Percentiles rank a stretch among this genome's conserved stretches.
Evolutionary conservation across 2,888 invertebrate genomes (phyloP).

Genomic region (Tenodera sinensis): DNA sequence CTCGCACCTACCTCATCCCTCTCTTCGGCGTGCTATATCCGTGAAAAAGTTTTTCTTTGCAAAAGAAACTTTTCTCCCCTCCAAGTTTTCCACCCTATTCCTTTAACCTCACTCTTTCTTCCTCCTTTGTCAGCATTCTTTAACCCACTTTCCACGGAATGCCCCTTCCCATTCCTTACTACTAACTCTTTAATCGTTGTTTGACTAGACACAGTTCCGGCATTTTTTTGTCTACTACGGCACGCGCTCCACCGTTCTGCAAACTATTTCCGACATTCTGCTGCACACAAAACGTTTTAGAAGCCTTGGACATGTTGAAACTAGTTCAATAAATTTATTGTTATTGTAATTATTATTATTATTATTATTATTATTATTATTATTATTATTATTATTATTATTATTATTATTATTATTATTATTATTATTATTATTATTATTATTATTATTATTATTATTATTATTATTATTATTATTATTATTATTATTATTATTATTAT

Average conservation of each 20-base stretch:
- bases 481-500: no score
- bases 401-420: background rate
- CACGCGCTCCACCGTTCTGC: background rate
- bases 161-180: background rate
- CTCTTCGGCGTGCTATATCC: background rate
- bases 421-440: background rate
- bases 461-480: no score
- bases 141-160: constrained; percentile 18
- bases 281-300: background rate
- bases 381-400: background rate
- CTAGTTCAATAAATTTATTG: no score
- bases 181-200: background rate
- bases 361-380: background rate
- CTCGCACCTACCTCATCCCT: background rate
- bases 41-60: constrained; percentile 25
- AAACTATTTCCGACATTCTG: background rate
- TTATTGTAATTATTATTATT: background rate
- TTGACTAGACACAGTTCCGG: background rate
- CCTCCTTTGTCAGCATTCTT: constrained; percentile 25
- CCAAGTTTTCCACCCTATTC: constrained; percentile 9
- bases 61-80: constrained; percentile 23
- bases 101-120: background rate
- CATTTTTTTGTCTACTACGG: background rate
- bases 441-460: no score
- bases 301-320: no score